These are phyloP conservation scores for Seriola rivoliana DNA, from an alignment of 2,113 vertebrate genomes.

Conservation along the genomic window DNA sequence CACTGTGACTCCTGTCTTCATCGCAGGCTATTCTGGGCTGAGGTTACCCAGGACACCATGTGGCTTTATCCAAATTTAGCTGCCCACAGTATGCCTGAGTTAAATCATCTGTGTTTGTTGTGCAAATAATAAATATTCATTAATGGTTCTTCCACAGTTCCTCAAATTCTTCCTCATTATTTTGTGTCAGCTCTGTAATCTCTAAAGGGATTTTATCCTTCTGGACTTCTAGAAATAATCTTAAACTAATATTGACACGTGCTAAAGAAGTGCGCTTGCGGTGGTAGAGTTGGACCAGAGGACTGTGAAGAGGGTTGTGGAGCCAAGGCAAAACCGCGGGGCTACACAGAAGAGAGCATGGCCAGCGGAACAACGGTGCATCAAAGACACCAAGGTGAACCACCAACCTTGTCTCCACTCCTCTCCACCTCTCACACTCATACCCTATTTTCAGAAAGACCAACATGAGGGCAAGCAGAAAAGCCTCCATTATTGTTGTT, in stretches of 20 bases:
- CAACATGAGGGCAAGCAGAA: conserved; percentile 68
- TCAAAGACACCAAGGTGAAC: conserved; percentile 75
- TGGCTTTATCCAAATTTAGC: conserved; percentile 79
- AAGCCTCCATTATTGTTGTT: conserved; percentile 69
- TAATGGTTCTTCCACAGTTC: conserved; percentile 76
- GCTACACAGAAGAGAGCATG: conserved; percentile 68
- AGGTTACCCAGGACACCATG: conserved; percentile 79
- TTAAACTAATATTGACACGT: conserved; percentile 84
- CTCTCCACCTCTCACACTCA: conserved; percentile 54
- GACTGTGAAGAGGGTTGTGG: conserved; percentile 72
- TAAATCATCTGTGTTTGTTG: conserved; percentile 79
- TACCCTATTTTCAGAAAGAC: conserved; percentile 75
- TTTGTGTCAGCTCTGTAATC: conserved; percentile 78
- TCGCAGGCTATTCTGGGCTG: conserved; percentile 73
- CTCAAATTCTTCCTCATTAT: conserved; percentile 79
- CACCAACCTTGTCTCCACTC: conserved; percentile 55
- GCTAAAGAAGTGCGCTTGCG: conserved; percentile 84
- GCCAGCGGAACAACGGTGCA: conserved; percentile 72
- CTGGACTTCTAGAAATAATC: conserved; percentile 84
- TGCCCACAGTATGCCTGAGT: conserved; percentile 77
- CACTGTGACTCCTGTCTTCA: conserved; percentile 74
- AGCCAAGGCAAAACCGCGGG: conserved; percentile 73
- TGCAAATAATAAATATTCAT: conserved; percentile 86
- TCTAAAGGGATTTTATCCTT: conserved; percentile 72
- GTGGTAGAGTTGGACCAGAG: conserved; percentile 64